Percentiles rank a stretch among this genome's conserved stretches.
Conservation (phyloP, 2,888 invertebrate genomes). For the Parnassius orleans region DNA sequence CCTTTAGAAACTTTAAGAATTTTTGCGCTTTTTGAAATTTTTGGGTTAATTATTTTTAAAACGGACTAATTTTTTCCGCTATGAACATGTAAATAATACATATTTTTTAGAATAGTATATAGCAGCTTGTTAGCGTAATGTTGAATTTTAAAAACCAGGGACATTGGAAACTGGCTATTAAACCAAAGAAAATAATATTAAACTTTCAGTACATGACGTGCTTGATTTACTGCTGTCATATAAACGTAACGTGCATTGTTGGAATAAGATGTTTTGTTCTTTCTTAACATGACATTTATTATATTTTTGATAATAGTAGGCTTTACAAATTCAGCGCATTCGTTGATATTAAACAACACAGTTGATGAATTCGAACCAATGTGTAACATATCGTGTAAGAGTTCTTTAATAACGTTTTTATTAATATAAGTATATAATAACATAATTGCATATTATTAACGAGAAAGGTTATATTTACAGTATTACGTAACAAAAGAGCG, state of each 20-base stretch:
- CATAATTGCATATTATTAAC: background rate
- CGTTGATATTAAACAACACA: conserved; percentile 44
- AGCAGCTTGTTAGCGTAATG: too few relatives aligned
- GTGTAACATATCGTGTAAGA: conserved; percentile 58
- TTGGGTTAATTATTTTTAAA: too few relatives aligned
- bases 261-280: conserved; percentile 50
- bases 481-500: conserved; percentile 59
- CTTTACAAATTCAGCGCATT: conserved; percentile 54
- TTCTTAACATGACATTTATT: conserved; percentile 67
- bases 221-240: conserved; percentile 16
- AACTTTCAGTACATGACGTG: conserved; percentile 3
- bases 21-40: too few relatives aligned
- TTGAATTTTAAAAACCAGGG: background rate
- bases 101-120: too few relatives aligned
- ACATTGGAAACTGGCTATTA: conserved; percentile 21
- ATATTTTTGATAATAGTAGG: conserved; percentile 63
- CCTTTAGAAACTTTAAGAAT: too few relatives aligned
- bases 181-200: background rate
- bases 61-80: too few relatives aligned
- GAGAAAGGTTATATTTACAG: conserved; percentile 35
- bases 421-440: too few relatives aligned
- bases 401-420: background rate
- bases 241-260: conserved; percentile 6
- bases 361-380: conserved; percentile 46
- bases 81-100: too few relatives aligned